Percentiles rank a stretch among this genome's conserved stretches.
phyloP scores from a whole-genome alignment of 2,888 invertebrate species.

The Athalia rosae region DNA sequence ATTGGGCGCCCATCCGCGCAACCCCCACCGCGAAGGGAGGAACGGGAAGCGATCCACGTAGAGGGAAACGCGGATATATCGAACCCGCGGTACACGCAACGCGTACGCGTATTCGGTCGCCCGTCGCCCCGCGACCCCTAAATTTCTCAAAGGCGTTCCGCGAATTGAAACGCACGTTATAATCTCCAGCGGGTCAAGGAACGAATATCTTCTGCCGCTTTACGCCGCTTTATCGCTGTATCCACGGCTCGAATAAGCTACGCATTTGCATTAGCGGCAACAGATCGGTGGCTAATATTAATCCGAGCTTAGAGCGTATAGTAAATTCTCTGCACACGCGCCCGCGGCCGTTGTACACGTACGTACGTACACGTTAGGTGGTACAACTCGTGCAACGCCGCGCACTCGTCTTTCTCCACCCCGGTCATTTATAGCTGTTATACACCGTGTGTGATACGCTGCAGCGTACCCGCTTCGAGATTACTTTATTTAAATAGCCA shows the following conservation, averaged over 20 bases:
- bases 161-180: neutral
- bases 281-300: conserved; percentile 42
- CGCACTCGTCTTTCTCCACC: conserved; percentile 9
- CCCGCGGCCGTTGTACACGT: no score
- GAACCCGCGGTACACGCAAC: neutral
- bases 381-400: no score
- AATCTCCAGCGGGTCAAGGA: neutral
- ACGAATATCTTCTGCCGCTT: neutral
- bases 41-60: conserved; percentile 7
- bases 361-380: no score
- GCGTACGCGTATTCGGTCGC: no score
- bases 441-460: neutral
- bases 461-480: neutral
- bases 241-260: neutral
- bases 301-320: conserved; percentile 36
- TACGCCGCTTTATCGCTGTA: no score
- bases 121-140: no score
- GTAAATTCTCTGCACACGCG: no score
- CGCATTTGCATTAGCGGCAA: conserved; percentile 30
- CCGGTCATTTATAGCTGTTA: conserved; percentile 38
- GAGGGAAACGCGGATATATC: neutral
- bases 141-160: no score
- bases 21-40: conserved; percentile 43
- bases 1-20: conserved; percentile 56
- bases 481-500: conserved; percentile 39